Conservation (phyloP, 2,888 invertebrate genomes). For the Plebejus melissa region DNA sequence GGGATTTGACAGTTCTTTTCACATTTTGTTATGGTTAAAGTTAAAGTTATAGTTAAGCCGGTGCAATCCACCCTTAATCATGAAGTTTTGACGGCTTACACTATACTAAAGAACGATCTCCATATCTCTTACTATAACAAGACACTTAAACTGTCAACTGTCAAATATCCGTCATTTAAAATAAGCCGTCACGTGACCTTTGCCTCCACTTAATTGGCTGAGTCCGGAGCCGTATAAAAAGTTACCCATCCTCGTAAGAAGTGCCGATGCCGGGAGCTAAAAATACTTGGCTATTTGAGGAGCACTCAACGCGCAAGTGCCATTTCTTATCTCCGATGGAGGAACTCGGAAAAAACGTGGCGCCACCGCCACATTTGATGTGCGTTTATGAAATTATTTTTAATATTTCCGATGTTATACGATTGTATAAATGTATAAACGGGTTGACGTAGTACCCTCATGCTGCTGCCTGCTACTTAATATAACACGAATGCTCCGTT, state of each 20-base stretch:
- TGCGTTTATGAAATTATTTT: conserved; percentile 28
- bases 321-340: conserved; percentile 38
- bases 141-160: background rate
- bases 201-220: conserved; percentile 5
- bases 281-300: conserved; percentile 41
- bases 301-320: conserved; percentile 42
- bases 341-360: conserved; percentile 40
- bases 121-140: background rate
- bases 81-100: too few species aligned
- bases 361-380: conserved; percentile 42
- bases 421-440: background rate
- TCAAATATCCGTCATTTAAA: background rate
- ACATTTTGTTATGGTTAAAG: too few species aligned
- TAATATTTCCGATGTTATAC: conserved; percentile 7
- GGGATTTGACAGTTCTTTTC: too few species aligned
- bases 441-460: too few species aligned
- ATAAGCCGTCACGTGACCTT: background rate
- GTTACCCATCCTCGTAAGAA: conserved; percentile 15
- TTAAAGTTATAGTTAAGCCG: too few species aligned
- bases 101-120: too few species aligned
- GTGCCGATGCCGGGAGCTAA: conserved; percentile 34
- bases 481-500: too few species aligned
- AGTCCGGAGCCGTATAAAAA: background rate
- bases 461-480: too few species aligned
- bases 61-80: too few species aligned